Percentiles rank a stretch among this genome's conserved stretches.
phyloP scores from a whole-genome alignment of 2,113 vertebrate genomes.

The Ellobius talpinus region DNA sequence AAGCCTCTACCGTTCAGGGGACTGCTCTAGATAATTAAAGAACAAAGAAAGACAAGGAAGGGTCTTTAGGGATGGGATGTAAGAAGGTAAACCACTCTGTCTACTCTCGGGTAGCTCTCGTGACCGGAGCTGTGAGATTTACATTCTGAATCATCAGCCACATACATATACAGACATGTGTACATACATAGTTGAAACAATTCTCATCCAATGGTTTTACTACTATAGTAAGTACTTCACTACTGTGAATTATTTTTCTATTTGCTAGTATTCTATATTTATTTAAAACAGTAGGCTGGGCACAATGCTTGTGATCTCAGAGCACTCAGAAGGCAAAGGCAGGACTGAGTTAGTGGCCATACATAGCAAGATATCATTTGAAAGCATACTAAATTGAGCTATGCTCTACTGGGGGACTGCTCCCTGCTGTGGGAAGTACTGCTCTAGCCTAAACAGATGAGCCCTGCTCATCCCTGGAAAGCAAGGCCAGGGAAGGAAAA shows the following conservation, averaged over 20 bases:
- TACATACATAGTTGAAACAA: neutral
- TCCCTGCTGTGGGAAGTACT: neutral
- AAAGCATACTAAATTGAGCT: neutral
- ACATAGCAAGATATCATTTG: neutral
- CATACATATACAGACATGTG: neutral
- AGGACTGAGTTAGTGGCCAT: neutral
- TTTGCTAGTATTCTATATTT: neutral
- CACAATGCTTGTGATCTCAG: neutral
- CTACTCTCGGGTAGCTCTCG: neutral
- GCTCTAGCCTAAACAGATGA: neutral
- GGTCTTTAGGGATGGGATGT: neutral
- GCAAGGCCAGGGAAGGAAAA: neutral
- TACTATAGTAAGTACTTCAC: neutral
- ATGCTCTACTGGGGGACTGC: neutral
- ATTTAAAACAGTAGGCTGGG: constrained; percentile 11
- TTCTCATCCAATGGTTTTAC: neutral
- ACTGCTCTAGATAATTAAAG: constrained; percentile 17
- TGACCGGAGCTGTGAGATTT: neutral
- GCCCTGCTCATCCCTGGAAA: neutral
- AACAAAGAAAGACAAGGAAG: neutral
- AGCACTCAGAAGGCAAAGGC: neutral
- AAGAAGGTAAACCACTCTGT: neutral
- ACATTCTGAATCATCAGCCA: constrained; percentile 35
- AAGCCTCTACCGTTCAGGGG: neutral
- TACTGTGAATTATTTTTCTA: neutral